Evolutionary conservation across 2,113 vertebrate species (phyloP).

Genomic region (Arenaria interpres): DNA sequence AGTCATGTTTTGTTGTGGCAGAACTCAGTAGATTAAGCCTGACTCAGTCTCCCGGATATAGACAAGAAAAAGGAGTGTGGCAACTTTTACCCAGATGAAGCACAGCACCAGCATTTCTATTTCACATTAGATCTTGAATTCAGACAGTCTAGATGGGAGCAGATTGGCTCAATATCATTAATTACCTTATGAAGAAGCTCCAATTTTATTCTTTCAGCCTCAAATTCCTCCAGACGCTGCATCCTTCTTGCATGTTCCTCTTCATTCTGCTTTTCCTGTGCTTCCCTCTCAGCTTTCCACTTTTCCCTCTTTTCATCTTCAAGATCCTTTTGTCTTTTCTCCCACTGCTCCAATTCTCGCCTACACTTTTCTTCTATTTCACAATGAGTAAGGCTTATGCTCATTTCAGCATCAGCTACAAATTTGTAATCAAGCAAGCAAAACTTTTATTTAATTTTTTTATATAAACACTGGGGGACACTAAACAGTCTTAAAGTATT

Average conservation of each 20-base stretch:
- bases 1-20: neutral
- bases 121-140: neutral
- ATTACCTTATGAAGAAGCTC: conserved; percentile 76
- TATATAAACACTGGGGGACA: neutral
- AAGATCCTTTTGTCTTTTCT: conserved; percentile 68
- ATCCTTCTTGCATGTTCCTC: conserved; percentile 69
- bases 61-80: neutral
- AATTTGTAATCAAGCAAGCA: neutral
- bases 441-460: neutral
- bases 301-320: conserved; percentile 62
- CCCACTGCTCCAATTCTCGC: conserved; percentile 70
- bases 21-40: neutral
- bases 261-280: conserved; percentile 56
- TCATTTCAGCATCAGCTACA: conserved; percentile 59
- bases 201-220: conserved; percentile 79
- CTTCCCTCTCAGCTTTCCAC: conserved; percentile 63
- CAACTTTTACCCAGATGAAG: neutral
- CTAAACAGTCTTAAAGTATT: neutral
- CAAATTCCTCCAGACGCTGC: conserved; percentile 72
- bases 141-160: neutral
- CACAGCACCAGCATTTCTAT: neutral
- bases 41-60: neutral
- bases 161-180: neutral
- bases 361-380: conserved; percentile 75
- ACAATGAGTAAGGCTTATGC: conserved; percentile 54